phyloP scores from a whole-genome alignment of 2,113 vertebrate genomes.

The Chascanopsetta lugubris region DNA sequence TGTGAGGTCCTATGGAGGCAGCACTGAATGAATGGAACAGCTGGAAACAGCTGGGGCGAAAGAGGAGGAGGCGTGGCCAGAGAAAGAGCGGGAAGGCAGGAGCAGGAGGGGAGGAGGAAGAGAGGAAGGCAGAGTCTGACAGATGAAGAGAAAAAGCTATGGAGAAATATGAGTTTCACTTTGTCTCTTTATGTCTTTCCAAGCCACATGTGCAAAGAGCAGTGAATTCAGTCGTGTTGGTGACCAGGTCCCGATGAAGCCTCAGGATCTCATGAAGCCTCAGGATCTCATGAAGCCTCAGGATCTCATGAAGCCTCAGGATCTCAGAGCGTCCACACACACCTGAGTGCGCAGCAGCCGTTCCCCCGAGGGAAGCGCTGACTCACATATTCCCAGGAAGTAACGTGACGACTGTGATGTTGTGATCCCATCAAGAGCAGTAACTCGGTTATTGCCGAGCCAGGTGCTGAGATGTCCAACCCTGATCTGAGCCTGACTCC shows the following conservation, averaged over 20 bases:
- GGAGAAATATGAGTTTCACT: slow-evolving; percentile 16
- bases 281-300: too few relatives aligned
- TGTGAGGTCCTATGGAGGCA: too few relatives aligned
- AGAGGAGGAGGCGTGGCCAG: too few relatives aligned
- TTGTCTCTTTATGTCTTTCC: slow-evolving; percentile 32
- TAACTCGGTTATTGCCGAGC: neutral
- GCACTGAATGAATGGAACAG: too few relatives aligned
- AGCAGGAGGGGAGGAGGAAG: too few relatives aligned
- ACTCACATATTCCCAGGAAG: slow-evolving; percentile 17
- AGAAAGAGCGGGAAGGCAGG: too few relatives aligned
- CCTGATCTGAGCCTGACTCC: neutral
- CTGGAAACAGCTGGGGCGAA: too few relatives aligned
- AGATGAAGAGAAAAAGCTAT: slow-evolving; percentile 39
- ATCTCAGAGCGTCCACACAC: slow-evolving; percentile 1
- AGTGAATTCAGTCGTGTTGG: slow-evolving; percentile 9
- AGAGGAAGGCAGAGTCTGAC: too few relatives aligned
- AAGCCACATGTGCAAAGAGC: slow-evolving; percentile 29
- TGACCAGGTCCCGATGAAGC: too few relatives aligned
- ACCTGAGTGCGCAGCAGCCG: neutral
- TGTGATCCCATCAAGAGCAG: slow-evolving; percentile 10
- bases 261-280: too few relatives aligned
- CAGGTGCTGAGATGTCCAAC: slow-evolving; percentile 14
- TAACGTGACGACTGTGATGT: neutral
- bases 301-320: too few relatives aligned
- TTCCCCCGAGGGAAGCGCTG: neutral